Base-by-base conservation (phyloP, 2,888 invertebrate species). In the Synergus umbraculus region DNA sequence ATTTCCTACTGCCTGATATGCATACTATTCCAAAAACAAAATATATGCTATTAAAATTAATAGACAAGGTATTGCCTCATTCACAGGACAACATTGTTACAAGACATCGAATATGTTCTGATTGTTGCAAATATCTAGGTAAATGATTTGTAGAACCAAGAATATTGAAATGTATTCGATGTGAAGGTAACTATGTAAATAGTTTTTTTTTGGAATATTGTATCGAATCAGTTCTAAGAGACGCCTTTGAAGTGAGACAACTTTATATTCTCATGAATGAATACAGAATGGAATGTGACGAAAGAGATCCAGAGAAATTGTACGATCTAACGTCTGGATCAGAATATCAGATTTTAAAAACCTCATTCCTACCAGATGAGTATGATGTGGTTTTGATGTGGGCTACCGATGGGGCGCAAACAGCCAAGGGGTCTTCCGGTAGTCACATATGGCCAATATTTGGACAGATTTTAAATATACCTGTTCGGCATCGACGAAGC, bases 351-450 rank as follows among this genome's bases (percentile, higher is more conserved):
- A 1, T 2, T 41, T 43, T 69, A 43, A 49, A 43, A 46, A 29
- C 13, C n/a, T 5, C 29, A 44, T 63, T 2, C 15, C 60, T 76
- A n/a, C 22, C 12, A 43, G 46, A 64, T 37, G 65, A 46, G 46
- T 76, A 76, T 15, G 78, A 78, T 76, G 46, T 78, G n/a, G 29
- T 37, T 12, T 29, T 78, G 54, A 37, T 78, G 13, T 76, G 78
- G 78, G 63, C 44, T n/a, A 76, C 64, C 13, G 78, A 78, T 22
- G 76, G 54, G 18, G 76, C 41, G 8, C 46, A 63, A 65, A 64
- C 63, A 1, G 60, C 76, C 8, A 49, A 78, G 4, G 73, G 49
- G 49, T 76, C 76, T 8, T 65, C 49, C 3, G 76, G 65, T 15
- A 18, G 22, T 58, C 29, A 64, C 13, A 60, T 78, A 15, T 78